Conservation (phyloP, 1,140 invertebrate species). For the Aphelenchoides fujianensis region DNA sequence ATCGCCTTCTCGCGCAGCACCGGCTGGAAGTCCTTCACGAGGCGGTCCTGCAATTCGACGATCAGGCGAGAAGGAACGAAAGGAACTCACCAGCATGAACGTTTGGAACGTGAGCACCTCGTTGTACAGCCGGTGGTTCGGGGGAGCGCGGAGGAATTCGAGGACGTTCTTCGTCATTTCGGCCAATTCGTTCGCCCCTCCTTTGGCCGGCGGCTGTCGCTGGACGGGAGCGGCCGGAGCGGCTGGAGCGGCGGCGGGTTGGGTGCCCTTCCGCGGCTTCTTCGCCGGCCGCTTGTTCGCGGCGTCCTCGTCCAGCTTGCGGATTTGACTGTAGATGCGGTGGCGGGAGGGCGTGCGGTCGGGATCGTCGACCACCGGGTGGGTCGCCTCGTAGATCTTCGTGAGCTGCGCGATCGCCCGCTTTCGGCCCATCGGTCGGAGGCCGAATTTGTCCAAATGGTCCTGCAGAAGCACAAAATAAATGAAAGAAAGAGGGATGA, state of each 20-base stretch:
- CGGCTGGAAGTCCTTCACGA: neutral
- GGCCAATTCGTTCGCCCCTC: neutral
- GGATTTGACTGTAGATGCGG: slow-evolving; percentile 14
- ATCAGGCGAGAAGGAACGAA: neutral
- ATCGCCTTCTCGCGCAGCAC: slow-evolving; percentile 2
- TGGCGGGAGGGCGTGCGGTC: neutral
- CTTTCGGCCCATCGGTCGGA: slow-evolving; percentile 17
- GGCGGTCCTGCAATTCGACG: neutral
- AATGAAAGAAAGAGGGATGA: slow-evolving; percentile 13
- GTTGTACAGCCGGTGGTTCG: neutral
- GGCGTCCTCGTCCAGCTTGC: slow-evolving; percentile 1
- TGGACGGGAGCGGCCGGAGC: neutral
- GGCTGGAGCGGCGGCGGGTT: neutral
- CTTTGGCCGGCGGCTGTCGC: neutral
- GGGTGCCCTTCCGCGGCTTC: neutral
- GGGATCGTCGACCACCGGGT: slow-evolving; percentile 3
- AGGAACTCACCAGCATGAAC: neutral
- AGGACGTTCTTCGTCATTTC: neutral
- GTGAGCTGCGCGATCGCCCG: slow-evolving; percentile 14
- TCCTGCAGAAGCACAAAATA: slow-evolving; percentile 17
- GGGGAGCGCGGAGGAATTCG: neutral
- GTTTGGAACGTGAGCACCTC: neutral
- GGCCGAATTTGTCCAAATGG: neutral
- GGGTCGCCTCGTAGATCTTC: slow-evolving; percentile 3
- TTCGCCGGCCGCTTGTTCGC: neutral